Evolutionary conservation across 2,113 vertebrate species (phyloP).

Genomic region (Seriola quinqueradiata): DNA sequence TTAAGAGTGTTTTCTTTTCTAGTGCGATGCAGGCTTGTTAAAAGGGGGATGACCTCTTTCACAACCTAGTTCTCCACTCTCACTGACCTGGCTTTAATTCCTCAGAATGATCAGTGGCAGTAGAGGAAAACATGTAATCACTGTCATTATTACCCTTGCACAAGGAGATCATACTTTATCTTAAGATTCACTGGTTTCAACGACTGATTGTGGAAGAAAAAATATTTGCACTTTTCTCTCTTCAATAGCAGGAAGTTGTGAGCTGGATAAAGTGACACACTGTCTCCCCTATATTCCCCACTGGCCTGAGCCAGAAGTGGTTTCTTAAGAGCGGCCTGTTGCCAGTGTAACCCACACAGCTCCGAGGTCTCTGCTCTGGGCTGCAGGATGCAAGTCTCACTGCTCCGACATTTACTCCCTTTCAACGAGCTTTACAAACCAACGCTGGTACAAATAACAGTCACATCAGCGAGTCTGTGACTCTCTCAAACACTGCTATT

Average conservation of each 20-base stretch:
- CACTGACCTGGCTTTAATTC: not conserved
- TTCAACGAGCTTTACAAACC: slow-evolving; percentile 12
- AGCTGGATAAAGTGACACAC: slow-evolving; percentile 50
- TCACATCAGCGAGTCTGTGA: not conserved
- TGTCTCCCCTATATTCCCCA: slow-evolving; percentile 21
- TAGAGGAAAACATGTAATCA: not conserved
- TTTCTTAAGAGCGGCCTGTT: not conserved
- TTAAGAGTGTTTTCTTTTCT: slow-evolving; percentile 10
- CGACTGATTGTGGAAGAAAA: slow-evolving; percentile 37
- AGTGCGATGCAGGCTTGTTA: slow-evolving; percentile 17
- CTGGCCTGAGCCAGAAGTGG: slow-evolving; percentile 2
- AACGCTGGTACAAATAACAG: slow-evolving; percentile 10
- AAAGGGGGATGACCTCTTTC: not conserved
- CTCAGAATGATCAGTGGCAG: slow-evolving; percentile 1
- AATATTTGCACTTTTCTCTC: slow-evolving; percentile 46
- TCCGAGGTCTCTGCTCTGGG: slow-evolving; percentile 15
- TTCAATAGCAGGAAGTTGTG: slow-evolving; percentile 69
- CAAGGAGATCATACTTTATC: not conserved
- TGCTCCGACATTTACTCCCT: slow-evolving; percentile 36
- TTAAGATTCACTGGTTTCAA: not conserved
- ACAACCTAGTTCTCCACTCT: not conserved
- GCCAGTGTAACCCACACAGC: slow-evolving; percentile 18
- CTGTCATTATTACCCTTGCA: not conserved
- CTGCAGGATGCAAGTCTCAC: slow-evolving; percentile 38
- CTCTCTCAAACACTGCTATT: not conserved